phyloP scores from a whole-genome alignment of 2,888 invertebrate genomes.

The Leucoptera coffeella region DNA sequence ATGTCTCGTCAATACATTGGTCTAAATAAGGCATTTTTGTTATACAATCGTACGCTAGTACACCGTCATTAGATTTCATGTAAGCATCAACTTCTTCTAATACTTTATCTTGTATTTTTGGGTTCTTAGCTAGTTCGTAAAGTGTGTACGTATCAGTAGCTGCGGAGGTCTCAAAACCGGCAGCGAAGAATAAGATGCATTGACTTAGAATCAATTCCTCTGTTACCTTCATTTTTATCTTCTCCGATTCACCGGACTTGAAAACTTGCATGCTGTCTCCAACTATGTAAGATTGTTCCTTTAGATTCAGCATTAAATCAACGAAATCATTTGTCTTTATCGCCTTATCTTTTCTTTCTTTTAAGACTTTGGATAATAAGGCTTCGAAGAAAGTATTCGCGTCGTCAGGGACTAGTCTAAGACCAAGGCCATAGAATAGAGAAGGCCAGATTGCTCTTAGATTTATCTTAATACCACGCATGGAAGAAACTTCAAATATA shows the following conservation, averaged over 20 bases:
- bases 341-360: constrained; percentile 5
- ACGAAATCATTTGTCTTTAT: constrained; percentile 9
- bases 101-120: constrained; percentile 25
- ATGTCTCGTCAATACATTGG: constrained; percentile 29
- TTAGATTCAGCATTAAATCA: constrained; percentile 8
- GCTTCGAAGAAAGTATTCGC: constrained; percentile 11
- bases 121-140: constrained; percentile 38
- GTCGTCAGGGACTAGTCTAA: constrained; percentile 10
- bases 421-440: constrained; percentile 13
- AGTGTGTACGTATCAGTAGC: constrained; percentile 34
- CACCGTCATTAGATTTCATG: constrained; percentile 16
- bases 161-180: constrained; percentile 48
- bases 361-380: constrained; percentile 3
- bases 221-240: constrained; percentile 15
- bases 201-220: constrained; percentile 43
- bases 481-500: constrained; percentile 9
- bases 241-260: constrained; percentile 9
- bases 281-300: constrained; percentile 5
- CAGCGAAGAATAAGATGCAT: constrained; percentile 39
- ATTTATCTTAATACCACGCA: constrained; percentile 8
- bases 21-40: constrained; percentile 38
- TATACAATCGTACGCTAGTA: constrained; percentile 33
- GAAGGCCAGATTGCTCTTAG: constrained; percentile 13
- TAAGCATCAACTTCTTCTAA: constrained; percentile 26
- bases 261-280: constrained; percentile 8